A percentile compares a stretch with the other conserved stretches of the same genome.
Evolutionary conservation across 2,113 vertebrate genomes (phyloP).

Genomic region (Lethenteron reissneri): DNA sequence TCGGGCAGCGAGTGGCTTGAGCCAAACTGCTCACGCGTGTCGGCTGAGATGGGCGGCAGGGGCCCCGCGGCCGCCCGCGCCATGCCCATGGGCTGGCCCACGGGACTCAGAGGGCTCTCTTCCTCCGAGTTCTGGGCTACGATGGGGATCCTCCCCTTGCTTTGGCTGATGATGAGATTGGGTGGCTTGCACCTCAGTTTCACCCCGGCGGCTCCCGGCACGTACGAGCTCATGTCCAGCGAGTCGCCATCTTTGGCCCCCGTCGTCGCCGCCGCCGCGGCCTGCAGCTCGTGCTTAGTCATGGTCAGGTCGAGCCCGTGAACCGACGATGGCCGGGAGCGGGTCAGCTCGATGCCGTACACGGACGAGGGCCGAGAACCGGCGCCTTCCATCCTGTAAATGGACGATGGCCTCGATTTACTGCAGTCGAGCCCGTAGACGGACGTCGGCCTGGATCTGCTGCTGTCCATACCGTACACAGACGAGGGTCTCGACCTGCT

Average conservation of each 20-base stretch:
- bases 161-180: conserved; percentile 91
- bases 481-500: background rate
- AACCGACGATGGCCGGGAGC: conserved; percentile 2
- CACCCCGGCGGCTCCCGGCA: background rate
- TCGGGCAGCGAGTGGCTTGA: conserved; percentile 95
- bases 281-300: background rate
- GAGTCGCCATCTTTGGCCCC: background rate
- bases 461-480: background rate
- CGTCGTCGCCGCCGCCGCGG: too few relatives aligned
- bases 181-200: conserved; percentile 61
- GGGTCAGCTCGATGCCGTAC: conserved; percentile 3
- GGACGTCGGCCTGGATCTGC: too few relatives aligned
- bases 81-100: conserved; percentile 98
- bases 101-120: conserved; percentile 86
- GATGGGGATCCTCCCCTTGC: conserved; percentile 78
- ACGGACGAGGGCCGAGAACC: background rate
- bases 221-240: background rate
- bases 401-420: too few relatives aligned
- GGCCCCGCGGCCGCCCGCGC: conserved; percentile 87
- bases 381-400: too few relatives aligned
- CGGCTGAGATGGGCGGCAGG: conserved; percentile 86
- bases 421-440: too few relatives aligned
- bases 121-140: conserved; percentile 97
- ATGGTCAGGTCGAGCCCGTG: conserved; percentile 3
- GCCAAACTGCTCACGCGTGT: conserved; percentile 90